Evolutionary conservation across 2,113 vertebrate species (phyloP).

Genomic region (Corynorhinus townsendii): DNA sequence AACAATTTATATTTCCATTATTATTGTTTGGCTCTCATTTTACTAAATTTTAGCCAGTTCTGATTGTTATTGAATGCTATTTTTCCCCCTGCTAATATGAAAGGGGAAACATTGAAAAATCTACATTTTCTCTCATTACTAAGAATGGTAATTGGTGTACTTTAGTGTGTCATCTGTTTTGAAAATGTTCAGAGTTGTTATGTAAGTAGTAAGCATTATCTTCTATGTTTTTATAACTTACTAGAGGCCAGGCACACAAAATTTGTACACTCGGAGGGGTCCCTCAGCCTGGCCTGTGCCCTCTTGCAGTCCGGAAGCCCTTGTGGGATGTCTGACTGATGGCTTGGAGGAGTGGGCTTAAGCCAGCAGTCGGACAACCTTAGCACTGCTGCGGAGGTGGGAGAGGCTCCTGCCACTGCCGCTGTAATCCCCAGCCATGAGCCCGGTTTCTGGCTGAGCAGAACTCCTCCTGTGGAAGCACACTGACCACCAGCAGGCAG

Average conservation of each 20-base stretch:
- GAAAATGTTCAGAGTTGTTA: background rate
- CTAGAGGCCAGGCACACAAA: too few species aligned
- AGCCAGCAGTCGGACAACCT: too few species aligned
- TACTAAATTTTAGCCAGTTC: background rate
- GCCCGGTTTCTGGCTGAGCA: too few species aligned
- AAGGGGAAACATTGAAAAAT: background rate
- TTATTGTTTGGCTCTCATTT: background rate
- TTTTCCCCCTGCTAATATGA: background rate
- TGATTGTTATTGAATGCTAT: background rate
- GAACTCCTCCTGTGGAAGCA: too few species aligned
- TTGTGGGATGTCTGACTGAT: too few species aligned
- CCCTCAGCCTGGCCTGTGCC: too few species aligned
- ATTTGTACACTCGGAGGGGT: too few species aligned
- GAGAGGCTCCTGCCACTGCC: too few species aligned
- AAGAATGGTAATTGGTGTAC: background rate
- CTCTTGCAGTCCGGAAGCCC: too few species aligned
- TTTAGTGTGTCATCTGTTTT: background rate
- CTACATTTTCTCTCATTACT: background rate
- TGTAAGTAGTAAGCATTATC: background rate
- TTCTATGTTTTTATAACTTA: background rate
- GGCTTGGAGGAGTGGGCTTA: too few species aligned
- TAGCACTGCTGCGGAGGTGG: rapidly evolving
- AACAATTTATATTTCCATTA: background rate
- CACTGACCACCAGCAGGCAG: too few species aligned
- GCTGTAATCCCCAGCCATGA: too few species aligned